These are phyloP conservation scores for Synaphobranchus kaupii DNA, from an alignment of 2,797 vertebrate genomes.

Conservation along the genomic window DNA sequence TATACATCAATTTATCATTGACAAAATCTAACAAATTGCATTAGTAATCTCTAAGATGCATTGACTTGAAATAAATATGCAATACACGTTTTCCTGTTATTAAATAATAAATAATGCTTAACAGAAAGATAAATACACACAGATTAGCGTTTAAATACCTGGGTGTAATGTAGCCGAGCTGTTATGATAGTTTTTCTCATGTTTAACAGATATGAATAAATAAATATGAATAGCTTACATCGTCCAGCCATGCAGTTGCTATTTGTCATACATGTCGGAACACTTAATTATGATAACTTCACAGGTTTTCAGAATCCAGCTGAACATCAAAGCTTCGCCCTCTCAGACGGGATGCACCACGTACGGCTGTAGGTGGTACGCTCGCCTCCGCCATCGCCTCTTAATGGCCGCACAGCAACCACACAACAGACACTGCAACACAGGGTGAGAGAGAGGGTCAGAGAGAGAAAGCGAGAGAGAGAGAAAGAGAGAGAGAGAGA, in stretches of 20 bases:
- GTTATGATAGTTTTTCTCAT: no score
- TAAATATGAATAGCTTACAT: no score
- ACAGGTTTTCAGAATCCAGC: background rate
- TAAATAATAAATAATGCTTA: no score
- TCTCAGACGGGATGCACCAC: background rate
- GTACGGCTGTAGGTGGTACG: constrained; percentile 41
- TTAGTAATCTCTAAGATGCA: no score
- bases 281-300: background rate
- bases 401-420: constrained; percentile 41
- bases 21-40: no score
- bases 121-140: no score
- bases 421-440: constrained; percentile 41
- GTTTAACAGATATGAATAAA: no score
- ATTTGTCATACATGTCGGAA: background rate
- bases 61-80: no score
- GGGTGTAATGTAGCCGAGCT: no score
- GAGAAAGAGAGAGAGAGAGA: background rate
- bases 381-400: constrained; percentile 38
- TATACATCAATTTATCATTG: no score
- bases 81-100: no score
- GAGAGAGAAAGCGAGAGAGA: background rate
- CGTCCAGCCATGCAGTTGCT: background rate
- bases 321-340: background rate
- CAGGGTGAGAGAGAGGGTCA: background rate
- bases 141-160: no score